These are phyloP conservation scores for Drosophila kambysellisi DNA, from an alignment of 2,888 invertebrate species.

Conservation along the genomic window DNA sequence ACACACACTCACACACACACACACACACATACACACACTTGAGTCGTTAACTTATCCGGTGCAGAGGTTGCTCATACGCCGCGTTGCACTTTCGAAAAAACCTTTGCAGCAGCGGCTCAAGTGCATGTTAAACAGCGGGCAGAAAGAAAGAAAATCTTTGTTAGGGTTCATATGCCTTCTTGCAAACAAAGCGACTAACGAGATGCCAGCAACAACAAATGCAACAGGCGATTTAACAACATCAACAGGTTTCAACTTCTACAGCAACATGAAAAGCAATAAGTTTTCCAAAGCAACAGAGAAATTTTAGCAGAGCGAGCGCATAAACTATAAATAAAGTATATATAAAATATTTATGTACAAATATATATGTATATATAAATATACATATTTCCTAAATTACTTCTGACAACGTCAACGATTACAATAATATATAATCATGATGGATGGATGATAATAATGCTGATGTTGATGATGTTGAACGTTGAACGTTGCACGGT, in stretches of 20 bases:
- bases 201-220: constrained; percentile 48
- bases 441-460: constrained; percentile 48
- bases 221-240: constrained; percentile 47
- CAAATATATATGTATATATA: neutral
- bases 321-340: constrained; percentile 29
- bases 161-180: constrained; percentile 81
- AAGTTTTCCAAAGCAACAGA: constrained; percentile 57
- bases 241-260: constrained; percentile 55
- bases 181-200: constrained; percentile 58
- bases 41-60: constrained; percentile 12
- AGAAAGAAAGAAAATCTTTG: constrained; percentile 70
- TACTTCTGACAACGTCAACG: constrained; percentile 74
- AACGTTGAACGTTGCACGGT: constrained; percentile 37
- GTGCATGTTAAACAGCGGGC: constrained; percentile 49
- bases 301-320: constrained; percentile 56
- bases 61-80: constrained; percentile 71
- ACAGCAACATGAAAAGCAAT: constrained; percentile 48
- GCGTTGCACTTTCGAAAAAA: constrained; percentile 72
- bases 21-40: constrained; percentile 14
- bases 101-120: constrained; percentile 36
- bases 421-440: constrained; percentile 52
- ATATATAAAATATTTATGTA: constrained; percentile 17
- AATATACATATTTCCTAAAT: constrained; percentile 55
- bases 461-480: constrained; percentile 35
- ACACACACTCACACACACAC: neutral